Base-by-base conservation (phyloP, 2,888 invertebrate species). In the Lasioglossum lativentre region DNA sequence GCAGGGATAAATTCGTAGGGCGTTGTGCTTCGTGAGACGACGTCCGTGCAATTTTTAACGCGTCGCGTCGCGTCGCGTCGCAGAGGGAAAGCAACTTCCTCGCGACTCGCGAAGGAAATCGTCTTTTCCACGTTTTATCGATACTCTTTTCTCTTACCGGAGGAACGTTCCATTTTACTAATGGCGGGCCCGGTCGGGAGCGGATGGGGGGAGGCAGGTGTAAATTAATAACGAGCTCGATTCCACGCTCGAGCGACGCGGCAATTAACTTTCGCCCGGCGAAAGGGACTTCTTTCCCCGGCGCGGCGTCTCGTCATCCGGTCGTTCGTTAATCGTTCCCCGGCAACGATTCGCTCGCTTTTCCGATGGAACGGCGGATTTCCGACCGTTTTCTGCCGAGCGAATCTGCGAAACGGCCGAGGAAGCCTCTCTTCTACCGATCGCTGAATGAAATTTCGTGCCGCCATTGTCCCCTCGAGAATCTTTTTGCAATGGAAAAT, bases 181-280 rank as follows among this genome's bases (percentile, higher is more conserved):
- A 75, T 71, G 71, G 59, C 30, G 59, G 59, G 12, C 59, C 27
- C 59, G 59, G 6, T 8, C 30, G 12, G 12, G 4, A 19, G 4
- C 6, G 5, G 30, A 4, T 30, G 52, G 19, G 6, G n/a, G 34
- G 34, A 2, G 23, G 40, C 10, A 45, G 63, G 19, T 72, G 42
- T 80, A 75, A 75, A 80, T 75, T 80, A 83, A 80, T 83, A 80
- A 75, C 75, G 52, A 75, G 75, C 63, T 52, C 75, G 75, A 80
- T 75, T 63, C 45, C 82, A 63, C 34, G 75, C 63, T 72, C n/a
- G 70, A 45, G 40, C 47, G 63, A 42, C 63, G 47, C 16, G n/a
- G 80, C 42, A 72, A 75, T 83, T 80, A 75, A 83, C 80, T 63
- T 68, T 68, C 68, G 68, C 47, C 56, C 27, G 63, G 52, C 40